Evolutionary conservation across 1,140 invertebrate species (phyloP).

Genomic region (Globodera rostochiensis): DNA sequence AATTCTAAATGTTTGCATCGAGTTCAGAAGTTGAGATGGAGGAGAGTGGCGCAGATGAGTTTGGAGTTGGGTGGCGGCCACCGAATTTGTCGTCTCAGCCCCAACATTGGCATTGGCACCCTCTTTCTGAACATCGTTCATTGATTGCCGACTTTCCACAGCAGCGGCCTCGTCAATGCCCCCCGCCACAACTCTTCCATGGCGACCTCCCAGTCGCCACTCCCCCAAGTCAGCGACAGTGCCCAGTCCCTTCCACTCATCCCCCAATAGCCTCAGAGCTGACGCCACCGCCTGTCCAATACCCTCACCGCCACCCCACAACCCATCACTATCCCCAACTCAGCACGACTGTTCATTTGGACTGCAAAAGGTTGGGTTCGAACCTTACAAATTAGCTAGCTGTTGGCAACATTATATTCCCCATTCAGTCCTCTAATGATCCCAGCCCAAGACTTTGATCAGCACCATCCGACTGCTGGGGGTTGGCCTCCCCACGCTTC

Average conservation of each 20-base stretch:
- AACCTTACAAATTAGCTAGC: not conserved
- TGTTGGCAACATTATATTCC: not conserved
- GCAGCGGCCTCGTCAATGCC: not conserved
- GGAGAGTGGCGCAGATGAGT: not conserved
- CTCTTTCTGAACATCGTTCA: not conserved
- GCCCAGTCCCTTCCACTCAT: not conserved
- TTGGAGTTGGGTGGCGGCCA: not conserved
- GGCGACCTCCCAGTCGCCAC: too few relatives aligned
- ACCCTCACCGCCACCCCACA: not conserved
- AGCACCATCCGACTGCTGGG: not conserved
- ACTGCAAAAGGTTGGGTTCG: not conserved
- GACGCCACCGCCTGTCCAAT: not conserved
- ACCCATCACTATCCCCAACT: not conserved
- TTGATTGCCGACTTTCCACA: not conserved
- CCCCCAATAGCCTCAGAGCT: not conserved
- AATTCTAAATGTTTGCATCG: too few relatives aligned
- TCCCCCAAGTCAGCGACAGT: not conserved
- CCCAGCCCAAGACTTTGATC: not conserved
- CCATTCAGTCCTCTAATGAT: constrained; percentile 1
- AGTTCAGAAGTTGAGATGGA: not conserved
- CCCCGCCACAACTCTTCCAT: not conserved
- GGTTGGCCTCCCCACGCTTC: not conserved
- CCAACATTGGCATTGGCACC: not conserved
- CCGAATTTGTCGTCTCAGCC: not conserved
- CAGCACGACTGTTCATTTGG: not conserved